phyloP scores from a whole-genome alignment of 2,888 invertebrate genomes.

The Synanthedon vespiformis region DNA sequence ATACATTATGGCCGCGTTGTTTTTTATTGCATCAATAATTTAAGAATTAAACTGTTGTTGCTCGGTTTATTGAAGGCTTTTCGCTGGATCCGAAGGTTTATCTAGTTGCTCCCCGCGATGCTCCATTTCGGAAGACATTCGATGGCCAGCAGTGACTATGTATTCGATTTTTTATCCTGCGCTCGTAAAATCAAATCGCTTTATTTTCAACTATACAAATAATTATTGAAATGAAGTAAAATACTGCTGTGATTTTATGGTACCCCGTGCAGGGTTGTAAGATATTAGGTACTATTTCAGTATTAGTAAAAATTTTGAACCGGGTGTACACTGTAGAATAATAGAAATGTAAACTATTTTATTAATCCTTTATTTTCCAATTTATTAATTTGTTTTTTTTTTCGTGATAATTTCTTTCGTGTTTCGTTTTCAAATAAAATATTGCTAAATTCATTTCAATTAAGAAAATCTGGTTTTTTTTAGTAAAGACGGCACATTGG shows the following conservation, averaged over 20 bases:
- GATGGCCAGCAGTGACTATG: background rate
- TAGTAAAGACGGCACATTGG: no score
- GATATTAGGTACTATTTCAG: no score
- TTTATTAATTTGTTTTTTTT: no score
- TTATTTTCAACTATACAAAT: slow-evolving; percentile 24
- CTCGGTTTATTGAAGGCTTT: slow-evolving; percentile 21
- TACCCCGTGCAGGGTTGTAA: slow-evolving; percentile 12
- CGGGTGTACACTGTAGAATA: no score
- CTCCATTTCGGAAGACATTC: slow-evolving; percentile 1
- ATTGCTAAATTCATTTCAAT: no score
- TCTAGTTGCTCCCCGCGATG: slow-evolving; percentile 23
- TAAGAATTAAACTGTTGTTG: slow-evolving; percentile 46
- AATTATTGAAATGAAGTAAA: slow-evolving; percentile 21
- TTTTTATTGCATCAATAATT: slow-evolving; percentile 60
- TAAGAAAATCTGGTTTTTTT: no score
- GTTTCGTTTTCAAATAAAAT: no score
- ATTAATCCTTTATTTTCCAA: no score
- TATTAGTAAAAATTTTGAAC: no score
- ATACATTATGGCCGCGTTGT: slow-evolving; percentile 48
- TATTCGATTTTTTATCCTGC: slow-evolving; percentile 16
- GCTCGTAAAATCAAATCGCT: slow-evolving; percentile 46
- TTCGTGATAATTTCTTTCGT: no score
- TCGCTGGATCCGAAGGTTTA: slow-evolving; percentile 10
- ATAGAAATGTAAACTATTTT: no score
- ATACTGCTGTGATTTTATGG: slow-evolving; percentile 15